phyloP scores from a whole-genome alignment of 2,797 vertebrate species.

The Pantherophis alleghaniensis region DNA sequence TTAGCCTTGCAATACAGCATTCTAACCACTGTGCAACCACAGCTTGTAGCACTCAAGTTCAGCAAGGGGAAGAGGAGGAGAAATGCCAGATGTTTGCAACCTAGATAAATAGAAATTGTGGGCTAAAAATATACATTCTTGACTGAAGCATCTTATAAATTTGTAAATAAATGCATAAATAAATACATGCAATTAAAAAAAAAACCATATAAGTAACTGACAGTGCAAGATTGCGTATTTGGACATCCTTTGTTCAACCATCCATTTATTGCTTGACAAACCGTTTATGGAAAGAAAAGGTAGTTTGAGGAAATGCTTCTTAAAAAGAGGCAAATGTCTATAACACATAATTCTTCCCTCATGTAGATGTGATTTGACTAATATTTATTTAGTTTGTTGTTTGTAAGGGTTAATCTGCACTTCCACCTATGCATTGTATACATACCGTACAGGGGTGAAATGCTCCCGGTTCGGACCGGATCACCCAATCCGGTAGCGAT shows the following conservation, averaged over 20 bases:
- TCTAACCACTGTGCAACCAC: neutral
- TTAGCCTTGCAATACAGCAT: neutral
- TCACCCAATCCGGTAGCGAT: too few species aligned
- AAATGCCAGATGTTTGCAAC: neutral
- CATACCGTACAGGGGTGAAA: neutral
- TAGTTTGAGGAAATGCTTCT: neutral
- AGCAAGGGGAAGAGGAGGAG: neutral
- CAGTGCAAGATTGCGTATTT: neutral
- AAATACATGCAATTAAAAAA: neutral
- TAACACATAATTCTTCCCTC: neutral
- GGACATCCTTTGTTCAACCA: neutral
- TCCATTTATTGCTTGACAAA: neutral
- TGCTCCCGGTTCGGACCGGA: too few species aligned
- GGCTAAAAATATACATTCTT: neutral
- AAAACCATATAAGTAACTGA: neutral
- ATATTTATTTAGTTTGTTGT: neutral
- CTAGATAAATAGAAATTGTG: neutral
- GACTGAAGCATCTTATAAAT: neutral
- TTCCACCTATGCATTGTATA: neutral
- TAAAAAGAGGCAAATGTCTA: neutral
- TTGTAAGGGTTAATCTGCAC: neutral
- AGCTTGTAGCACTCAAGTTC: neutral
- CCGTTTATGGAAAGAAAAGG: neutral
- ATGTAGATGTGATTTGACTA: neutral
- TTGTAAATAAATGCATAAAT: neutral